phyloP scores from a whole-genome alignment of 2,888 invertebrate species.

The Apoda limacodes region DNA sequence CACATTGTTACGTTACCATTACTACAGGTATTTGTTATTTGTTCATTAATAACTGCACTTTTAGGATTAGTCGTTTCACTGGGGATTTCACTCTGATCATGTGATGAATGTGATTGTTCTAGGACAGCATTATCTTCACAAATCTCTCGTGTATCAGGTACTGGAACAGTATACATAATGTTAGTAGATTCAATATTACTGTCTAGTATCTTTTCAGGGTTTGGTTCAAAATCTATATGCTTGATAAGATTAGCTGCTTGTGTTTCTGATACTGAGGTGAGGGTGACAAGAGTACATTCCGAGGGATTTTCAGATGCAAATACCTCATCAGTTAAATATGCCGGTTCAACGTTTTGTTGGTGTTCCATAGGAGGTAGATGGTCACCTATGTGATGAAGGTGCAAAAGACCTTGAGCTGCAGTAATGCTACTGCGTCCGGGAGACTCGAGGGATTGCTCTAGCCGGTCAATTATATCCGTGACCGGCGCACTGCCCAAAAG shows the following conservation, averaged over 20 bases:
- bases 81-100: conserved; percentile 35
- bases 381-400: conserved; percentile 50
- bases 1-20: conserved; percentile 17
- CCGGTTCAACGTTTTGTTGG: conserved; percentile 36
- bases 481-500: conserved; percentile 57
- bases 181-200: conserved; percentile 28
- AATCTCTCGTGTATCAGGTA: conserved; percentile 40
- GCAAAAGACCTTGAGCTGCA: conserved; percentile 53
- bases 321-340: conserved; percentile 44
- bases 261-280: conserved; percentile 29
- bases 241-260: conserved; percentile 31
- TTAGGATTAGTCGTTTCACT: conserved; percentile 23
- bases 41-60: conserved; percentile 18
- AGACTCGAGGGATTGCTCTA: conserved; percentile 71
- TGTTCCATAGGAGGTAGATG: conserved; percentile 38
- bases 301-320: conserved; percentile 31
- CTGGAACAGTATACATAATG: conserved; percentile 38
- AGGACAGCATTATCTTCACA: conserved; percentile 28
- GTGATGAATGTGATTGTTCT: conserved; percentile 28
- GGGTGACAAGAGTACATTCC: conserved; percentile 36
- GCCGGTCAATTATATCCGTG: conserved; percentile 72
- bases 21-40: conserved; percentile 13
- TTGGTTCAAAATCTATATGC: conserved; percentile 37
- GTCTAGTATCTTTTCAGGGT: conserved; percentile 42
- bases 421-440: conserved; percentile 55